A percentile compares a stretch with the other conserved stretches of the same genome.
Evolutionary conservation across 2,113 vertebrate species (phyloP).

Genomic region (Abramis brama): DNA sequence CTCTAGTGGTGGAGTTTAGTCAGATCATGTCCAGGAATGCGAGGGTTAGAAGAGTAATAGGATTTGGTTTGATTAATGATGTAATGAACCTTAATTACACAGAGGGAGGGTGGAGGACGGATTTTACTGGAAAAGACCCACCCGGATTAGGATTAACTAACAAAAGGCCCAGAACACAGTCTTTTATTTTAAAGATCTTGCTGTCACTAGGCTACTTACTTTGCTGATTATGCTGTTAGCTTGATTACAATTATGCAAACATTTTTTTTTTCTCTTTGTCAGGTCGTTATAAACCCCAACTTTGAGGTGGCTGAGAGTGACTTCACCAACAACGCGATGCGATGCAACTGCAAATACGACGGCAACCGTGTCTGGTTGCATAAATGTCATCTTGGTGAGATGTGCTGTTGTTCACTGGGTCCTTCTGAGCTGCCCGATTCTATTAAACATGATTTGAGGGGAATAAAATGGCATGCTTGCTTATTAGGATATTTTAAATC

Average conservation of each 20-base stretch:
- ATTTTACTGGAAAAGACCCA: conserved; percentile 1
- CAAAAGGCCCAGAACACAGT: not conserved
- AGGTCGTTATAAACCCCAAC: conserved; percentile 96
- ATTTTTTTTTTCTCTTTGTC: not conserved
- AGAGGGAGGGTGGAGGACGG: not conserved
- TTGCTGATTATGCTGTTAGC: not conserved
- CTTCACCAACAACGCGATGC: conserved; percentile 98
- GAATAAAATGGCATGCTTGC: not conserved
- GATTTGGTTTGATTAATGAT: conserved; percentile 33
- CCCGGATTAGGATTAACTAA: conserved; percentile 12
- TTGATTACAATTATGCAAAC: not conserved
- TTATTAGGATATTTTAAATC: not conserved
- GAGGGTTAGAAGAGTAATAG: conserved; percentile 8
- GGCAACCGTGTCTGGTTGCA: conserved; percentile 96
- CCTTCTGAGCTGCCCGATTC: not conserved
- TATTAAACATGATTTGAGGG: not conserved
- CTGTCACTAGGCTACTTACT: not conserved
- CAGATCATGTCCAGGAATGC: not conserved
- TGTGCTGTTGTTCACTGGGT: not conserved
- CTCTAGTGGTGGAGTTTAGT: conserved; percentile 40
- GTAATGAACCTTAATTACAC: conserved; percentile 32
- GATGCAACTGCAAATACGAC: conserved; percentile 97
- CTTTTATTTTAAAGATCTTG: not conserved
- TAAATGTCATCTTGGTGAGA: conserved; percentile 89
- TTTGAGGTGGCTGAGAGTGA: conserved; percentile 94